These are phyloP conservation scores for Pangasius djambal DNA, from an alignment of 2,797 vertebrate genomes.

Conservation along the genomic window DNA sequence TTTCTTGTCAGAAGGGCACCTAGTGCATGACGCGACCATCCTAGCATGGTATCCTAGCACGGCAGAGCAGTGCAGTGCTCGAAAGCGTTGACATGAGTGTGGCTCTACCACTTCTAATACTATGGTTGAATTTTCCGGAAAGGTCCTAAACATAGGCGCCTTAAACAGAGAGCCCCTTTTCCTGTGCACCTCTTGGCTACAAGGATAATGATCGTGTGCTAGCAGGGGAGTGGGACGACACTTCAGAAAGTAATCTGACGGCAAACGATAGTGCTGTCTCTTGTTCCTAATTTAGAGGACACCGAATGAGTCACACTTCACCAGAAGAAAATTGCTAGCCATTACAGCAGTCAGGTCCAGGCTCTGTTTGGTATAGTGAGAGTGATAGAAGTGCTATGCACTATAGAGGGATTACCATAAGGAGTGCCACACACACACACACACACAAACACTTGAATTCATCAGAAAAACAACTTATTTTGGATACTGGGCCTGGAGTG, in stretches of 20 bases:
- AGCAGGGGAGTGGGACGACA: constrained; percentile 30
- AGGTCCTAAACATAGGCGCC: constrained; percentile 40
- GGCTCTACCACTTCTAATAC: constrained; percentile 2
- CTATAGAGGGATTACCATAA: not conserved
- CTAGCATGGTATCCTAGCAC: not conserved
- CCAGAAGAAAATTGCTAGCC: constrained; percentile 34
- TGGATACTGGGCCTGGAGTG: not conserved
- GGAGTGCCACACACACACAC: not conserved
- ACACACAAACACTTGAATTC: not conserved
- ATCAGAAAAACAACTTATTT: not conserved
- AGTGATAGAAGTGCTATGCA: not conserved
- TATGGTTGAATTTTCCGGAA: constrained; percentile 7
- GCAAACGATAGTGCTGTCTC: constrained; percentile 46
- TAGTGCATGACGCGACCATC: not conserved
- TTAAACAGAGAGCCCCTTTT: constrained; percentile 24
- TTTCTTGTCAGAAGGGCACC: not conserved
- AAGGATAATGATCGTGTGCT: constrained; percentile 39
- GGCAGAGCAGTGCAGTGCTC: not conserved
- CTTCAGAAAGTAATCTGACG: constrained; percentile 29
- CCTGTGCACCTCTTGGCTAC: constrained; percentile 33
- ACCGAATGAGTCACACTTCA: constrained; percentile 46
- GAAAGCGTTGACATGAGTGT: not conserved
- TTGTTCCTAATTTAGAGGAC: constrained; percentile 42
- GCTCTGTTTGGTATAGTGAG: not conserved
- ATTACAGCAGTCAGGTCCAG: constrained; percentile 13